phyloP scores from a whole-genome alignment of 2,113 vertebrate species.

The Turnix velox region DNA sequence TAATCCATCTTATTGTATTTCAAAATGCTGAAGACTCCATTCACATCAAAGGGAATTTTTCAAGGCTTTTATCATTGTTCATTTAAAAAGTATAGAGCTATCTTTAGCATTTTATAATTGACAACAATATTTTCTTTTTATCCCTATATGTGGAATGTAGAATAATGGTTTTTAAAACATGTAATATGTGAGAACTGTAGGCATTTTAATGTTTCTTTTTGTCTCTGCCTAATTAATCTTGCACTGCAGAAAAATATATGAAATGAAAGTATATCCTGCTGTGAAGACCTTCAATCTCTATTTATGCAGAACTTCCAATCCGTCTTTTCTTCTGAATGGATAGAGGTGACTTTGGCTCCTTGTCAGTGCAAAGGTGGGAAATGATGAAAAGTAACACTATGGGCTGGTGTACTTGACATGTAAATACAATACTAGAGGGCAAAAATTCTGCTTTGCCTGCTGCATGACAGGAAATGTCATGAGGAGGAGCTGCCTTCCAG shows the following conservation, averaged over 20 bases:
- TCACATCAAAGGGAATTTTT: conserved; percentile 85
- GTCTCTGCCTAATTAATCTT: conserved; percentile 40
- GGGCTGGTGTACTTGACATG: background rate
- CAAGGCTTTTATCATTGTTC: conserved; percentile 79
- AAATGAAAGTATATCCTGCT: conserved; percentile 3
- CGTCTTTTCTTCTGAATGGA: background rate
- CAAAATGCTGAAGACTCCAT: conserved; percentile 85
- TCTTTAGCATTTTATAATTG: conserved; percentile 75
- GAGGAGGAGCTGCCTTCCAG: background rate
- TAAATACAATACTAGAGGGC: background rate
- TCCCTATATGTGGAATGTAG: conserved; percentile 20
- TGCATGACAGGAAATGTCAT: background rate
- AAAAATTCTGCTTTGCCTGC: background rate
- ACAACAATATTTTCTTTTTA: conserved; percentile 68
- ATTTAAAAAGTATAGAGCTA: conserved; percentile 71
- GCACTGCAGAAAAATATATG: conserved; percentile 1
- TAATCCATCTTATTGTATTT: conserved; percentile 87
- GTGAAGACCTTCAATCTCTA: conserved; percentile 3
- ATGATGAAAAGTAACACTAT: background rate
- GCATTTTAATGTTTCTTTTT: conserved; percentile 37
- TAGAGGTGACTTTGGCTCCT: background rate
- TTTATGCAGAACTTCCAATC: background rate
- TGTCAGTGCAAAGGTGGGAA: background rate
- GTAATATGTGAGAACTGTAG: conserved; percentile 11
- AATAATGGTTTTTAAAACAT: conserved; percentile 60